Conservation (phyloP, 2,888 invertebrate genomes). For the Brenthis daphne region DNA sequence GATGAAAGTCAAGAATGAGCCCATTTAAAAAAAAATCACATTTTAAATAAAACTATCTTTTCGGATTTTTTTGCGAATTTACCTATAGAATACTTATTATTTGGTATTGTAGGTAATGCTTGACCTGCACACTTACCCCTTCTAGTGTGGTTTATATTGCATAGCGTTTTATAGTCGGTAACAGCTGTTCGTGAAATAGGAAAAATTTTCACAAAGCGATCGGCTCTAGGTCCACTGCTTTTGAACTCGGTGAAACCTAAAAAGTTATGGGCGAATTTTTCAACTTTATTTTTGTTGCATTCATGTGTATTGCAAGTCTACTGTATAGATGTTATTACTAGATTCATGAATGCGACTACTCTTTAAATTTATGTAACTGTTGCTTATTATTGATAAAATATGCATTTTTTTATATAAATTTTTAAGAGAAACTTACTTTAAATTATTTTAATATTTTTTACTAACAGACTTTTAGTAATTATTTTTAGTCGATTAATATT, state of each 20-base stretch:
- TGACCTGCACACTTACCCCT: neutral
- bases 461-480: too few species aligned
- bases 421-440: too few species aligned
- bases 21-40: too few species aligned
- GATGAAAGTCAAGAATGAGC: too few species aligned
- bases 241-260: conserved; percentile 21
- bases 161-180: neutral
- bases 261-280: conserved; percentile 15
- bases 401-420: too few species aligned
- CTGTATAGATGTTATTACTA: neutral
- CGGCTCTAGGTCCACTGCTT: conserved; percentile 24
- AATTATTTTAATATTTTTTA: too few species aligned
- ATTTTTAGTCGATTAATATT: too few species aligned
- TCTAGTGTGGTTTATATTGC: conserved; percentile 1
- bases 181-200: conserved; percentile 23
- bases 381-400: too few species aligned
- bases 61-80: neutral
- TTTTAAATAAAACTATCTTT: too few species aligned
- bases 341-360: neutral
- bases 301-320: neutral
- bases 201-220: conserved; percentile 25
- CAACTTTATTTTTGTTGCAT: conserved; percentile 7
- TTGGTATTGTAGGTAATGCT: neutral
- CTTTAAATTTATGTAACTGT: neutral
- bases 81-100: neutral